These are phyloP conservation scores for Solen grandis DNA, from an alignment of 1,140 invertebrate genomes.

Conservation along the genomic window DNA sequence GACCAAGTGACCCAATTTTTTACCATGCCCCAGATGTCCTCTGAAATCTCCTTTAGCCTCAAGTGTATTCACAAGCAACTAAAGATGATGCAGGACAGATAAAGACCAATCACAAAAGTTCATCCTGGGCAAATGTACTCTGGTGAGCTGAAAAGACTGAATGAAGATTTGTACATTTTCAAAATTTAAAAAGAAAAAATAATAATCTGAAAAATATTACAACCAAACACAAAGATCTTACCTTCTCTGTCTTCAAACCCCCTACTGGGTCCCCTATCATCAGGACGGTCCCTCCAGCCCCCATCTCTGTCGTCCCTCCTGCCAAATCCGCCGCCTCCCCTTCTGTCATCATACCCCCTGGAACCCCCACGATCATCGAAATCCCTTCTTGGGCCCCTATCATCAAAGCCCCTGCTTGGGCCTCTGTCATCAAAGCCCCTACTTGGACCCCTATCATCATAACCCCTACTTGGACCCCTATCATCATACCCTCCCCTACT, in stretches of 20 bases:
- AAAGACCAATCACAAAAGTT: not conserved
- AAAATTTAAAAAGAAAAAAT: too few species aligned
- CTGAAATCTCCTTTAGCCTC: too few species aligned
- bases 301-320: conserved; percentile 32
- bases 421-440: conserved; percentile 28
- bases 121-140: not conserved
- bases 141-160: not conserved
- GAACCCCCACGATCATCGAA: conserved; percentile 10
- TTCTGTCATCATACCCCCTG: conserved; percentile 16
- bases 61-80: not conserved
- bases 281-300: not conserved
- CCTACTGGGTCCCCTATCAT: not conserved
- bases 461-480: conserved; percentile 9
- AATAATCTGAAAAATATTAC: not conserved
- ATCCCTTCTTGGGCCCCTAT: conserved; percentile 3
- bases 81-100: not conserved
- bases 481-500: conserved; percentile 21
- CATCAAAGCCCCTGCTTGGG: conserved; percentile 5
- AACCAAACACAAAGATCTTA: not conserved
- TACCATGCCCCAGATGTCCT: too few species aligned
- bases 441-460: conserved; percentile 28
- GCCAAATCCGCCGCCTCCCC: conserved; percentile 8
- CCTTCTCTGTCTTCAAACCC: conserved; percentile 22
- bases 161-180: not conserved
- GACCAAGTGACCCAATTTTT: too few species aligned